Conservation (phyloP, 2,888 invertebrate genomes). For the Baccha elongata region DNA sequence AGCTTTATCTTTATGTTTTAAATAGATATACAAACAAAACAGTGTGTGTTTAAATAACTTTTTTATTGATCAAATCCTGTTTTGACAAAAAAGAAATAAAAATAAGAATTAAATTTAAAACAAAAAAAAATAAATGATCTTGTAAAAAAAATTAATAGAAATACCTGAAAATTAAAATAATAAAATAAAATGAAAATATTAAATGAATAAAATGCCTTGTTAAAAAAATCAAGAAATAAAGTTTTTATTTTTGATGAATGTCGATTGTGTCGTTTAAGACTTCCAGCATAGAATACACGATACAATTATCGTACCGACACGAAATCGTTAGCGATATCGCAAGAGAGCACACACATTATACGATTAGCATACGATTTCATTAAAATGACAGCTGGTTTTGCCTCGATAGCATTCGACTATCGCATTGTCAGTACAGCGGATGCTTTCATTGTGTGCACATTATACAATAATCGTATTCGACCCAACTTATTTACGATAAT, state of each 20-base stretch:
- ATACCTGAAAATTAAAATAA: slow-evolving; percentile 59
- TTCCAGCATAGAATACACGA: too few relatives aligned
- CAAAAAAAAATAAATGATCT: slow-evolving; percentile 38
- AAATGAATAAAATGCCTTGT: slow-evolving; percentile 72
- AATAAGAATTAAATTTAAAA: slow-evolving; percentile 39
- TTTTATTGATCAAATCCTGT: slow-evolving; percentile 54
- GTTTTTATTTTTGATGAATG: background rate
- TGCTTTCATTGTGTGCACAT: too few relatives aligned
- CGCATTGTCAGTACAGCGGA: too few relatives aligned
- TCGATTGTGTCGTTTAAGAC: too few relatives aligned
- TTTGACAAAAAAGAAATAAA: slow-evolving; percentile 31
- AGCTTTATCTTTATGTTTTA: slow-evolving; percentile 30
- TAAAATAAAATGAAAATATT: slow-evolving; percentile 56
- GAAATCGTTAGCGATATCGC: too few relatives aligned
- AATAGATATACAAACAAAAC: background rate
- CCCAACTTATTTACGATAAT: too few relatives aligned
- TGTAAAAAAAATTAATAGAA: slow-evolving; percentile 67
- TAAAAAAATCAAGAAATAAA: slow-evolving; percentile 59
- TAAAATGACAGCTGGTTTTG: too few relatives aligned
- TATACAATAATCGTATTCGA: too few relatives aligned
- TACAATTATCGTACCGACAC: too few relatives aligned
- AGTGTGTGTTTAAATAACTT: slow-evolving; percentile 34
- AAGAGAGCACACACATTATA: too few relatives aligned
- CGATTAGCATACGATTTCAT: too few relatives aligned
- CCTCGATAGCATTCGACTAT: too few relatives aligned